Conservation (phyloP, 2,888 invertebrate genomes). For the Cataglyphis cursor region DNA sequence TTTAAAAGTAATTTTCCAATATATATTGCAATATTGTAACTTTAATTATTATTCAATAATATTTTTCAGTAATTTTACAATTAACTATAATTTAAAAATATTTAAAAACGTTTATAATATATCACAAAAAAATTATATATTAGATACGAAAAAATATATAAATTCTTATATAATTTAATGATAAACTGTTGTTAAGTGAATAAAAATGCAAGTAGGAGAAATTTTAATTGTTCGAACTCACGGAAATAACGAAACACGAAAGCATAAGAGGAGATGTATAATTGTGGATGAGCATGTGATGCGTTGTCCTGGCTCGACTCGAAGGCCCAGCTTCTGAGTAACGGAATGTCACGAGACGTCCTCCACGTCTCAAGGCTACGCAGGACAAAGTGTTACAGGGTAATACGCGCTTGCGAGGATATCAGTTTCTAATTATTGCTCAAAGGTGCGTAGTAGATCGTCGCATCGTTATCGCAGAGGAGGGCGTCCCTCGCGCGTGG, state of each 20-base stretch:
- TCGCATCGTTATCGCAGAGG: conserved; percentile 26
- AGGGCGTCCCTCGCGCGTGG: background rate
- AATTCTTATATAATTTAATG: background rate
- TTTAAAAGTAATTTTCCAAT: background rate
- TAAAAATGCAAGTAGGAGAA: background rate
- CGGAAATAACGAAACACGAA: no score
- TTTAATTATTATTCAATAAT: background rate
- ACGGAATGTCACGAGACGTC: conserved; percentile 56
- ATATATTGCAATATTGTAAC: background rate
- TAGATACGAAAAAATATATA: background rate
- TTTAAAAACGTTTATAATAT: background rate
- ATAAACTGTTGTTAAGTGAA: background rate
- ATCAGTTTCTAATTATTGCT: conserved; percentile 70
- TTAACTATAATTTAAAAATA: background rate
- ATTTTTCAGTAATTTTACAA: background rate
- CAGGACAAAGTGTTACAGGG: conserved; percentile 70
- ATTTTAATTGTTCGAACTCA: background rate
- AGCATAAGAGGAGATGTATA: background rate
- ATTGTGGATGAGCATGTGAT: conserved; percentile 2
- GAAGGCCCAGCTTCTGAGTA: conserved; percentile 52
- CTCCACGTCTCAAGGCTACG: conserved; percentile 52
- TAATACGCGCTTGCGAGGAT: conserved; percentile 57
- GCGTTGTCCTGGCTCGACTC: conserved; percentile 17
- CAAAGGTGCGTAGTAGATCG: conserved; percentile 58
- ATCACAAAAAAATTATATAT: background rate